Percentiles rank a stretch among this genome's conserved stretches.
Conservation (phyloP, 1,140 invertebrate species). For the Cydia strobilella region DNA sequence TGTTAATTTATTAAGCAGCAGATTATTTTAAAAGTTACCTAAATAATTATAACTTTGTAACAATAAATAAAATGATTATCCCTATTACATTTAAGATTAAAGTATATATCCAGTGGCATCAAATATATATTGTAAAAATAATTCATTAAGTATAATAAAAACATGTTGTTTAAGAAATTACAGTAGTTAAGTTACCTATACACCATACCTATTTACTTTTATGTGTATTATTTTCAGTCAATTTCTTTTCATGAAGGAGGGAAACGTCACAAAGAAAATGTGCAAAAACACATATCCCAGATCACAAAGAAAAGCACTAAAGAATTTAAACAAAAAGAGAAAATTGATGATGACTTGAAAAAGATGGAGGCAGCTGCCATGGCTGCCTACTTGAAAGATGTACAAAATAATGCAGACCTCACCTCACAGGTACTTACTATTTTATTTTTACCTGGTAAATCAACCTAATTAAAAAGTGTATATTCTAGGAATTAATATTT, state of each 20-base stretch:
- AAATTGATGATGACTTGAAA: slow-evolving; percentile 89
- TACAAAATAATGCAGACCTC: slow-evolving; percentile 86
- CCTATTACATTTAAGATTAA: no score
- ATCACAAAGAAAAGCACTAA: slow-evolving; percentile 91
- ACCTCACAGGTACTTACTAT: slow-evolving; percentile 81
- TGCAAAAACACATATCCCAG: slow-evolving; percentile 91
- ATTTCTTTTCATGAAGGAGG: slow-evolving; percentile 97
- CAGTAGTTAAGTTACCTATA: not conserved
- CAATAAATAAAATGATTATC: no score
- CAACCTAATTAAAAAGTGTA: not conserved
- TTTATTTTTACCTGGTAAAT: not conserved
- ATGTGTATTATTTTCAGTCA: slow-evolving; percentile 83
- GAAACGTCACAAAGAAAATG: slow-evolving; percentile 96
- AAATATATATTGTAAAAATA: no score
- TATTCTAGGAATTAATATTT: no score
- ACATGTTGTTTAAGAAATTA: not conserved
- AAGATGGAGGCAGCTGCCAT: slow-evolving; percentile 95
- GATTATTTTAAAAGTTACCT: no score
- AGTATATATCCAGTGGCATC: no score
- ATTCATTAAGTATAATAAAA: no score
- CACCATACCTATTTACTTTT: not conserved
- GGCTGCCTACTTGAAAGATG: slow-evolving; percentile 90
- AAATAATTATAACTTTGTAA: no score
- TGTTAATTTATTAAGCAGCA: no score
- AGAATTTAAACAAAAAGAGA: slow-evolving; percentile 87